phyloP scores from a whole-genome alignment of 2,113 vertebrate genomes.

The Panurus biarmicus region DNA sequence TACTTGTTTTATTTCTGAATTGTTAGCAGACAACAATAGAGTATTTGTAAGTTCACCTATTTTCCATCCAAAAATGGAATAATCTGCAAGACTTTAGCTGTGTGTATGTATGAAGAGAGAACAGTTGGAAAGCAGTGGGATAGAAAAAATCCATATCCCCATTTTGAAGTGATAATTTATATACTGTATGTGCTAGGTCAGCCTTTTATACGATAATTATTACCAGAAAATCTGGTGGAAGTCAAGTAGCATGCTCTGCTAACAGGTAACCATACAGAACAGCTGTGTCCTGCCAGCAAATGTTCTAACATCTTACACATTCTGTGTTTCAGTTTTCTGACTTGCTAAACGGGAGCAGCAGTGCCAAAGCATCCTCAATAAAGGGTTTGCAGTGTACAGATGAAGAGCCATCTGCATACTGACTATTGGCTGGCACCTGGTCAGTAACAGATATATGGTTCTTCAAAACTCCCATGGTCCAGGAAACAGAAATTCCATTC shows the following conservation, averaged over 20 bases:
- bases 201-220: not conserved
- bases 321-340: not conserved
- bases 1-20: not conserved
- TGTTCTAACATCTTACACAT: not conserved
- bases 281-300: not conserved
- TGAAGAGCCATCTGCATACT: not conserved
- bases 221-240: slow-evolving; percentile 1
- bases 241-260: not conserved
- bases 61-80: not conserved
- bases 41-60: not conserved
- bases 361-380: not conserved
- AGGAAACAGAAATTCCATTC: not conserved
- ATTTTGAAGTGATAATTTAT: not conserved
- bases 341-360: not conserved
- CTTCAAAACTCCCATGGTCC: not conserved
- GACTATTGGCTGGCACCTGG: not conserved
- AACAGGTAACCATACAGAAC: not conserved
- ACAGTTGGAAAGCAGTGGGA: not conserved
- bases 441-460: not conserved
- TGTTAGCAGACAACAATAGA: not conserved
- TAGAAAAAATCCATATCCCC: not conserved
- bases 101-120: not conserved
- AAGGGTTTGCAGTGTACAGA: not conserved
- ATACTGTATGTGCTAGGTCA: not conserved
- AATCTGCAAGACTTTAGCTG: not conserved